Percentiles rank a stretch among this genome's conserved stretches.
Conservation (phyloP, 2,113 vertebrate species). For the Trogon melanurus region DNA sequence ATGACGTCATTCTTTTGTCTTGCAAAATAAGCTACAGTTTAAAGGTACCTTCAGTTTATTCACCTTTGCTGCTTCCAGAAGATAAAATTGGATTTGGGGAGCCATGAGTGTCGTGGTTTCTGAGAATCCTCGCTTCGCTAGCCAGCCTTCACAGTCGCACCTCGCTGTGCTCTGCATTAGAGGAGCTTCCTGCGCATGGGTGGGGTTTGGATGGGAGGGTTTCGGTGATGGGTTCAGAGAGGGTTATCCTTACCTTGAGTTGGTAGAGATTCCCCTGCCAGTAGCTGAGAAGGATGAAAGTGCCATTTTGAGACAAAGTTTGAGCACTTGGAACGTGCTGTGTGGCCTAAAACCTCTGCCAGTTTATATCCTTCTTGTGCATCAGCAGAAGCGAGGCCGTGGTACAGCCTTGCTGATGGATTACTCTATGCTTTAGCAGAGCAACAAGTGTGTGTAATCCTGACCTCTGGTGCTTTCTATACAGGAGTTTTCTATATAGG, state of each 20-base stretch:
- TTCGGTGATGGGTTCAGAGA: not conserved
- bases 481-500: not conserved
- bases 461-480: not conserved
- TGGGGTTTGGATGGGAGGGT: not conserved
- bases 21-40: not conserved
- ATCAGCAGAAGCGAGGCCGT: not conserved
- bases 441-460: not conserved
- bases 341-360: not conserved
- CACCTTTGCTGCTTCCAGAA: not conserved
- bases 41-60: not conserved
- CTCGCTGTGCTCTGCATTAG: not conserved
- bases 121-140: not conserved
- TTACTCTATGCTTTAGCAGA: not conserved
- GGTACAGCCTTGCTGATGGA: not conserved
- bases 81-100: not conserved
- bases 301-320: not conserved
- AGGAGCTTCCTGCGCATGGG: not conserved
- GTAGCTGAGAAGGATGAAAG: not conserved
- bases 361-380: not conserved
- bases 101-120: not conserved
- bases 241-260: not conserved
- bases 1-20: not conserved
- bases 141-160: not conserved
- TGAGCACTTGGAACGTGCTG: accelerated
- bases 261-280: accelerated